A percentile compares a stretch with the other conserved stretches of the same genome.
phyloP scores from a whole-genome alignment of 2,888 invertebrate species.

The Chymomyza amoena region DNA sequence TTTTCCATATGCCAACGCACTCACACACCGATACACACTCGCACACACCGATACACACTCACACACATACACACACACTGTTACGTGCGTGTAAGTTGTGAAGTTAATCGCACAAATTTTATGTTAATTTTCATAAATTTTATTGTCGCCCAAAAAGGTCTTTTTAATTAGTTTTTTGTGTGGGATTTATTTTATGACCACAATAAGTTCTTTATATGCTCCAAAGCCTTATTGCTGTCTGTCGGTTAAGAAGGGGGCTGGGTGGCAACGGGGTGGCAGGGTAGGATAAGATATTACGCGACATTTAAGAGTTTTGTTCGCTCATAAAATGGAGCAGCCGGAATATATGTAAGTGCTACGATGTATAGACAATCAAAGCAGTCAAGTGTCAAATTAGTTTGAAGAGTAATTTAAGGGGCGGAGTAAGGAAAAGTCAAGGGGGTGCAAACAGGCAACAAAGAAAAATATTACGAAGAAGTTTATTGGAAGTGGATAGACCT shows the following conservation, averaged over 20 bases:
- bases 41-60: slow-evolving; percentile 5
- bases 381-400: slow-evolving; percentile 71
- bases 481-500: no score
- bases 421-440: no score
- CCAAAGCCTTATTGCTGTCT: neutral
- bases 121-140: slow-evolving; percentile 76
- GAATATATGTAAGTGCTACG: neutral
- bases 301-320: slow-evolving; percentile 65
- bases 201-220: slow-evolving; percentile 49
- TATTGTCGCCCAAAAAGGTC: slow-evolving; percentile 61
- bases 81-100: slow-evolving; percentile 42
- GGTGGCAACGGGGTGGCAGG: neutral
- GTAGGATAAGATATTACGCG: slow-evolving; percentile 8
- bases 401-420: neutral
- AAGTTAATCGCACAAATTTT: slow-evolving; percentile 74
- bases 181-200: slow-evolving; percentile 64
- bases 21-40: slow-evolving; percentile 17
- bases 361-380: slow-evolving; percentile 27
- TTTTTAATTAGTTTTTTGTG: slow-evolving; percentile 71
- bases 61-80: neutral
- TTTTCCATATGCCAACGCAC: slow-evolving; percentile 62
- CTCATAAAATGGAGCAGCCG: slow-evolving; percentile 46
- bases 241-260: neutral
- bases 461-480: no score
- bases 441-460: no score